Evolutionary conservation across 2,888 invertebrate genomes (phyloP).

Genomic region (Saturnia pavonia): DNA sequence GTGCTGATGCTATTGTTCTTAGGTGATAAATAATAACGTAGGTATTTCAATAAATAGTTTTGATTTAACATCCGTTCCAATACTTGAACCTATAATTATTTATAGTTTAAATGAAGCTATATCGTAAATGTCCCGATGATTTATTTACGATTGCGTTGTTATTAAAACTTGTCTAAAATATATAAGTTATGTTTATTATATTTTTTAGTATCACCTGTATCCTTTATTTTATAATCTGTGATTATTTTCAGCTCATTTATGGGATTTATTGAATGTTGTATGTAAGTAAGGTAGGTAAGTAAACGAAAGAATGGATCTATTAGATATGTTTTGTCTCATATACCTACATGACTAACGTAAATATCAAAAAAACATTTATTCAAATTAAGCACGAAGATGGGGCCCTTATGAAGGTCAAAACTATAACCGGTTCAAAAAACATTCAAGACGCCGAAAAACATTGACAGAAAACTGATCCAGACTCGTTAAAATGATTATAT

Average conservation of each 20-base stretch:
- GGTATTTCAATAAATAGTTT: conserved; percentile 59
- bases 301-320: background rate
- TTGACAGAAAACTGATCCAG: no score
- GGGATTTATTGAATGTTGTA: background rate
- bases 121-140: conserved; percentile 62
- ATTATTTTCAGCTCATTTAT: background rate
- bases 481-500: no score
- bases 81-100: conserved; percentile 61
- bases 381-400: background rate
- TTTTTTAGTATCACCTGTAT: conserved; percentile 7
- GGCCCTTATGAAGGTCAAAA: background rate
- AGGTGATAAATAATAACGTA: conserved; percentile 47
- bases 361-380: background rate
- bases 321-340: background rate
- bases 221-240: background rate
- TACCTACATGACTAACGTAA: background rate
- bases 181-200: conserved; percentile 15
- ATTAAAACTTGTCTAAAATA: conserved; percentile 39
- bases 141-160: conserved; percentile 54
- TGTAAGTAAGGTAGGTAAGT: background rate
- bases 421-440: background rate
- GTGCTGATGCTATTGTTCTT: conserved; percentile 44
- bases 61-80: conserved; percentile 54
- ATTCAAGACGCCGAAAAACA: background rate
- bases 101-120: conserved; percentile 68